Conservation (phyloP, 1,140 invertebrate species). For the Drosophila azteca region DNA sequence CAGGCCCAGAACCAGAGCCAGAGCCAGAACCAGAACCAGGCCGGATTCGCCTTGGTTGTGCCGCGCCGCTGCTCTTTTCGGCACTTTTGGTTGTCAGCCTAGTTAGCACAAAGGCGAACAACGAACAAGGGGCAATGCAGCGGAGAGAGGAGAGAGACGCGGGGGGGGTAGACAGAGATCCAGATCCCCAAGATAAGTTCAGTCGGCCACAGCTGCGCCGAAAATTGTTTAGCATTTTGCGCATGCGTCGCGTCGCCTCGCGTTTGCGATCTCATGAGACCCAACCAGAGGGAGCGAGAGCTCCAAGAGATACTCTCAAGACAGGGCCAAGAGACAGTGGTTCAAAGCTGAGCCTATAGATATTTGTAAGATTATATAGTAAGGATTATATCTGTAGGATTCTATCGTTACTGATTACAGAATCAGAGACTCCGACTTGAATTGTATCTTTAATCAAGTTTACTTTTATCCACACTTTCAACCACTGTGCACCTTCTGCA, state of each 20-base stretch:
- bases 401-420: too few relatives aligned
- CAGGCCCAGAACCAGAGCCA: conserved; percentile 7
- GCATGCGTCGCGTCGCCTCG: conserved; percentile 60
- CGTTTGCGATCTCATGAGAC: conserved; percentile 45
- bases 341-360: not conserved
- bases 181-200: conserved; percentile 77
- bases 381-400: too few relatives aligned
- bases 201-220: conserved; percentile 72
- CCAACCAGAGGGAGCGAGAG: not conserved
- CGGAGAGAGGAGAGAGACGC: not conserved
- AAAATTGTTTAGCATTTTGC: conserved; percentile 78
- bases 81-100: conserved; percentile 77
- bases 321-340: conserved; percentile 41
- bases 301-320: conserved; percentile 16
- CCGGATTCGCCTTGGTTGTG: conserved; percentile 44
- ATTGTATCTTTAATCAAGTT: not conserved
- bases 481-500: conserved; percentile 25
- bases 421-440: too few relatives aligned
- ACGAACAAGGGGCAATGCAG: not conserved
- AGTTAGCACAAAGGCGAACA: conserved; percentile 57
- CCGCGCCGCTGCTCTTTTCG: conserved; percentile 49
- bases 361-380: too few relatives aligned
- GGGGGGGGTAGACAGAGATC: conserved; percentile 44
- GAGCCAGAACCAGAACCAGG: conserved; percentile 6
- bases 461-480: not conserved